A percentile compares a stretch with the other conserved stretches of the same genome.
Conservation (phyloP, 2,113 vertebrate species). For the Sciurus niger region DNA sequence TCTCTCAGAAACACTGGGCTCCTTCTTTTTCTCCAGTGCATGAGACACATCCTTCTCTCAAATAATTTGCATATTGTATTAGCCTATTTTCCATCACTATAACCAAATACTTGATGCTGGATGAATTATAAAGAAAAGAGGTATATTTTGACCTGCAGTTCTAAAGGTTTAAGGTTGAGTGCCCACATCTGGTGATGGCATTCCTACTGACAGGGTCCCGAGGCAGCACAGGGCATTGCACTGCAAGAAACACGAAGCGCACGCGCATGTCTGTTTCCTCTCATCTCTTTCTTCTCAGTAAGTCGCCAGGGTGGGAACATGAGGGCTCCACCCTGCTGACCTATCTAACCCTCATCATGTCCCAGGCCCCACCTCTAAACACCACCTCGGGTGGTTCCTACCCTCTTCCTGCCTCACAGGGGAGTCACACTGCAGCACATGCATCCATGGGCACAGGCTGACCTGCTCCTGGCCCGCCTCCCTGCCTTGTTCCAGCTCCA, state of each 20-base stretch:
- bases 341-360: background rate
- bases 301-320: background rate
- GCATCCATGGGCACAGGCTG: background rate
- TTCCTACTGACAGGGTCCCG: background rate
- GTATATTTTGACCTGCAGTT: background rate
- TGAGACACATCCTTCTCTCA: background rate
- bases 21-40: accelerated
- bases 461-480: no score
- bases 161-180: background rate
- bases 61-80: background rate
- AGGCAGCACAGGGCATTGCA: no score
- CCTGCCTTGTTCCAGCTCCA: background rate
- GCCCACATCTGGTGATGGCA: background rate
- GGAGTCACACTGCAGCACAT: no score
- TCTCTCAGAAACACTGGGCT: background rate
- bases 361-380: no score
- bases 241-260: no score
- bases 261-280: accelerated
- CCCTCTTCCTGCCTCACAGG: background rate
- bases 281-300: background rate
- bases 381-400: no score
- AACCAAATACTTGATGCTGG: background rate
- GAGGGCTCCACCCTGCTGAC: background rate
- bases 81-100: background rate
- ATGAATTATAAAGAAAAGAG: background rate